Percentiles rank a stretch among this genome's conserved stretches.
These are phyloP conservation scores for Cosmia pyralina DNA, from an alignment of 2,888 invertebrate species.

Conservation along the genomic window DNA sequence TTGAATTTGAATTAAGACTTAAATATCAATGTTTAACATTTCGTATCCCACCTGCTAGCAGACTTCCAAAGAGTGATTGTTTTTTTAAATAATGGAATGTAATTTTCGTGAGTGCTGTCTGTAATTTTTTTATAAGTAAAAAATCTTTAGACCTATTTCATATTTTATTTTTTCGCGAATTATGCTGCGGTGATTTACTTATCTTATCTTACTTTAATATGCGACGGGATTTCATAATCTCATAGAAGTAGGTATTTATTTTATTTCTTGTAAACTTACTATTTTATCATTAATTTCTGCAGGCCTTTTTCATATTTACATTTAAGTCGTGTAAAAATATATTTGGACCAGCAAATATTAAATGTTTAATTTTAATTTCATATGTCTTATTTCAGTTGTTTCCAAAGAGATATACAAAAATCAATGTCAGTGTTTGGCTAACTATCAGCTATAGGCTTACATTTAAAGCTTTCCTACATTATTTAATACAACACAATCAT, in stretches of 20 bases:
- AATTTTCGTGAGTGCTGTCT: slow-evolving; percentile 48
- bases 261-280: not conserved
- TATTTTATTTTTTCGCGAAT: slow-evolving; percentile 20
- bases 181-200: slow-evolving; percentile 21
- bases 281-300: not conserved
- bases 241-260: not conserved
- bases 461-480: not conserved
- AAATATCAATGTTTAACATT: slow-evolving; percentile 22
- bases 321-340: not conserved
- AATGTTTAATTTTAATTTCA: too few species aligned
- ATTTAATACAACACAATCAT: not conserved
- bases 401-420: not conserved
- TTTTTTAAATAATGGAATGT: slow-evolving; percentile 45
- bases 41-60: slow-evolving; percentile 3
- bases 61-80: not conserved
- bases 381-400: not conserved
- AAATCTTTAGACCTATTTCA: slow-evolving; percentile 22
- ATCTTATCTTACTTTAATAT: not conserved
- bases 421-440: not conserved
- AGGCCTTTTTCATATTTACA: not conserved
- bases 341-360: not conserved
- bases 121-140: slow-evolving; percentile 43
- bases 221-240: not conserved
- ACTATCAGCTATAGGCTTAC: not conserved
- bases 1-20: slow-evolving; percentile 18